Evolutionary conservation across 2,888 invertebrate species (phyloP).

Genomic region (Plagiodera versicolora): DNA sequence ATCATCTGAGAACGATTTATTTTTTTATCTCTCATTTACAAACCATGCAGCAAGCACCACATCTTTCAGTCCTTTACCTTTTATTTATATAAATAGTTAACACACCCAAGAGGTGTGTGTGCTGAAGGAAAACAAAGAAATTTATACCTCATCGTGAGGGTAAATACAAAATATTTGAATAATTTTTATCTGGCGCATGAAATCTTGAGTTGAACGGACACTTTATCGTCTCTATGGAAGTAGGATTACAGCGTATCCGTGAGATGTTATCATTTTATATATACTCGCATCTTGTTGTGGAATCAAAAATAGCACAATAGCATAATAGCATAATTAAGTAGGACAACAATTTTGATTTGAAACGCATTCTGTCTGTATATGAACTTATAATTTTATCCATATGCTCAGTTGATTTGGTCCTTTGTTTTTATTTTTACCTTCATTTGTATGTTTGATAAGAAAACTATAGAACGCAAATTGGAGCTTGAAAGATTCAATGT

Average conservation of each 20-base stretch:
- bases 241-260: conserved; percentile 12
- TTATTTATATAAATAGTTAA: conserved; percentile 28
- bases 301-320: no score
- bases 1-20: neutral
- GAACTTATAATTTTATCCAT: no score
- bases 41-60: conserved; percentile 22
- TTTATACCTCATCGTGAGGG: neutral
- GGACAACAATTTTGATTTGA: no score
- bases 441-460: no score
- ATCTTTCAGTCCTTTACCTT: conserved; percentile 26
- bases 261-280: neutral
- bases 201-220: neutral
- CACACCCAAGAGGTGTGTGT: conserved; percentile 30
- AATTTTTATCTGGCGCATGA: conserved; percentile 3
- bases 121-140: conserved; percentile 27
- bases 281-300: no score
- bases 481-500: no score
- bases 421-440: no score
- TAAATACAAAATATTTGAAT: conserved; percentile 1
- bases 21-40: neutral
- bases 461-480: no score
- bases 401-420: no score
- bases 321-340: no score
- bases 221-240: neutral
- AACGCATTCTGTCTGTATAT: no score